Evolutionary conservation across 2,888 invertebrate species (phyloP), one percentile per base, ranked within the genome.

Genomic region (Harmothoe impar): DNA sequence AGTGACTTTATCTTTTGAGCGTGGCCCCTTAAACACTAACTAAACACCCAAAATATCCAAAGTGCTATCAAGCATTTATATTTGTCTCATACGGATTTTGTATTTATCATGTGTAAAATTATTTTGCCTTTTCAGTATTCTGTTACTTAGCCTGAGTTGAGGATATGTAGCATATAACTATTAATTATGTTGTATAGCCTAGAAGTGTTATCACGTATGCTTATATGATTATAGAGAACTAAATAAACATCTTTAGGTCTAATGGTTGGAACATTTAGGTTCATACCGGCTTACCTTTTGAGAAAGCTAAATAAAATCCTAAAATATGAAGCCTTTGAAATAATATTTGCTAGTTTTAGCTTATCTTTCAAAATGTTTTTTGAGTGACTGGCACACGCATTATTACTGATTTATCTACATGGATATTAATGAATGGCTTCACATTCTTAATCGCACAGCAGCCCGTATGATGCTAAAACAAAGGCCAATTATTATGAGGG

Each of bases 1-100:
- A n/a, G n/a, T n/a, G n/a, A n/a, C n/a, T n/a, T n/a, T 15, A 72
- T 72, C 72, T 81, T 43, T 81, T 81, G 81, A 81, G 81, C 81
- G 77, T 77, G 31, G 77, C 77, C 77, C 31, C 77, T 3, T 17
- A 33, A 35, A 81, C 35, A 33, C 81, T 35, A 81, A 81, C 72
- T 81, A 35, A 20, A 33, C 0, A 35, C 81, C 20, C 23, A 35
- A 43, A 35, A 77, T 25, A 25, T 29, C 31, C 17, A 31, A n/a
- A n/a, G 17, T 77, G 77, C 77, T 0, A 77, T 15, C 25, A 29
- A 77, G 31, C 77, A 77, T 81, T 81, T 35, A 20, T 43, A 33
- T 81, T 81, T 81, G 35, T 81, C 81, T 81, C 81, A 81, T 81
- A 1, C 25, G 35, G 5, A 77, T 23, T 43, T 81, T 81, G 43